Evolutionary conservation across 2,113 vertebrate genomes (phyloP), one percentile per base, ranked within the genome.

Genomic region (Perca schrenkii): DNA sequence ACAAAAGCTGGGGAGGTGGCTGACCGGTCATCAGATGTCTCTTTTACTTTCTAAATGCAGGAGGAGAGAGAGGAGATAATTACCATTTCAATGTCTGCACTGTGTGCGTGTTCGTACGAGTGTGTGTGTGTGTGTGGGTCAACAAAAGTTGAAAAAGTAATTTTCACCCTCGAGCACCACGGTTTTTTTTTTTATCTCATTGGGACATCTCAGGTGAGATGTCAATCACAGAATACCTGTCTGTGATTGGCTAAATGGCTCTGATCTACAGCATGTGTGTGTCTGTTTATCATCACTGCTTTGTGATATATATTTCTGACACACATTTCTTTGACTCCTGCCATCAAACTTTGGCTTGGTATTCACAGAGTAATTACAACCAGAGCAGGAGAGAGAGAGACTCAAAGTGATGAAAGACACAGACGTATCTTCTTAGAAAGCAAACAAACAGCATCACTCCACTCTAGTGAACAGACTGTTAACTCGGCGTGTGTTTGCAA

Each of bases 11-110:
- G 82, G 87, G 88, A 89, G 91, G 88, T 85, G 88, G 86, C 78
- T 91, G 91, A 93, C 87, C 85, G 79, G 79, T 93, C 90, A 91
- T 94, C 92, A 91, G 91, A 93, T 88, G 93, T 93, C 93, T 94
- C 84, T 92, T 86, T 93, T 92, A 92, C 87, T 84, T 74, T 79
- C 70, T 22, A 60, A 79, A 88, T 34, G 65, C 80, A 86, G 76
- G 31, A 84, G 78, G 69, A 86, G 75, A 68, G 70, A 87, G 89
- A 78, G 77, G 83, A 88, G 88, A 86, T 88, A 67, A 93, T 93
- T 94, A 90, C 36, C 90, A 93, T 93, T 66, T 91, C 82, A 93
- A 93, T 90, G 64, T 75, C 47, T 0, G 76, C 0, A 52, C 50
- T 47, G 2, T 74, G 65, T 74, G 64, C 57, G 62, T 75, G 60